Base-by-base conservation (phyloP, 2,888 invertebrate genomes). In the Phortica okadai region DNA sequence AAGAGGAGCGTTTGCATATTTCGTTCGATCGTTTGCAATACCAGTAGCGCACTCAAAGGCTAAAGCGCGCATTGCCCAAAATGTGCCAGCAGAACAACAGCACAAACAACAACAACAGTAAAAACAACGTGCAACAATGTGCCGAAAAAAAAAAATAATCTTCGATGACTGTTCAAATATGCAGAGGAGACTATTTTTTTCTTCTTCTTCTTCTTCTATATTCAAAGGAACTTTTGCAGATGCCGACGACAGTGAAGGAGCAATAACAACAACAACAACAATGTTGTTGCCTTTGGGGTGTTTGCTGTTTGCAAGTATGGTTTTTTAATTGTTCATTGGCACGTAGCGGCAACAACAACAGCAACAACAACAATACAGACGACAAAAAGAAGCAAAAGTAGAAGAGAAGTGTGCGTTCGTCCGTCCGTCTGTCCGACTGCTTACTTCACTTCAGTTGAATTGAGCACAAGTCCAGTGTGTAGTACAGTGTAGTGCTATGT, bases 41-140 rank as follows among this genome's bases (percentile, higher is more conserved):
- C 73, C 73, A 73, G 73, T 73, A 73, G 73, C 73, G 73, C 73
- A 73, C 73, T 73, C 41, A 45, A n/a, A 3, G 42, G 58, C 16
- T 14, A n/a, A 73, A 73, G 42, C 41, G 10, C 14, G 50, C 42
- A n/a, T 44, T 45, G 16, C 33, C 33, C 33, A 33, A 33, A 33
- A 33, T 45, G 33, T 69, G 45, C 70, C 50, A 33, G 21, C 8
- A 11, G 21, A 56, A 44, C 33, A 54, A 6, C 50, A 14, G 11
- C 33, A 72, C 21, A 8, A 62, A 62, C 2, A n/a, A 6, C 33
- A 58, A 72, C 11, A 72, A 41, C 16, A 11, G 56, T 14, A 56
- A 56, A 42, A 59, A 16, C 50, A 73, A 58, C 6, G 6, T 69
- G 69, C 69, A n/a, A 69, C 66, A 33, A 33, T 33, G 33, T 33